Conservation (phyloP, 2,797 vertebrate species). For the Pseudotriccus pelzelni region DNA sequence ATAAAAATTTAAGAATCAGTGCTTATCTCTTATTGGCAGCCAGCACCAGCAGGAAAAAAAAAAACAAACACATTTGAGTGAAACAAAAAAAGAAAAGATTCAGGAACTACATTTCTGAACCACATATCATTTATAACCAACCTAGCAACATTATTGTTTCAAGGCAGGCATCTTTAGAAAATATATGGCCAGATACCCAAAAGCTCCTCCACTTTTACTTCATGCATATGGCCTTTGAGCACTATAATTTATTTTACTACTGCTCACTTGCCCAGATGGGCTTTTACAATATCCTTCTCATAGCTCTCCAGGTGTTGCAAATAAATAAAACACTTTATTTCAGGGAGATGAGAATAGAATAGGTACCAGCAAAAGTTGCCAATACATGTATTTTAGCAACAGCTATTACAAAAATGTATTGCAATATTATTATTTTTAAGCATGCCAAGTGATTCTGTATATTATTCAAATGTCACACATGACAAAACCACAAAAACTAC, state of each 20-base stretch:
- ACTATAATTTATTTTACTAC: conserved; percentile 43
- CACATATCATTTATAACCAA: background rate
- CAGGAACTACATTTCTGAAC: background rate
- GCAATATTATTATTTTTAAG: background rate
- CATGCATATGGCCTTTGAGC: conserved; percentile 12
- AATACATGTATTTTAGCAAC: background rate
- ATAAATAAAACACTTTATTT: conserved; percentile 65
- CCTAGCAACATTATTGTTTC: conserved; percentile 40
- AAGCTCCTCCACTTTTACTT: conserved; percentile 40
- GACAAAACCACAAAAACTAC: background rate
- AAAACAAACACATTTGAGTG: background rate
- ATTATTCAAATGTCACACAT: background rate
- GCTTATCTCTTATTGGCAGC: background rate
- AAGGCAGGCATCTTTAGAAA: conserved; percentile 34
- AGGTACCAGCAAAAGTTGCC: background rate
- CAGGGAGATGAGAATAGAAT: background rate
- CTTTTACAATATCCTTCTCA: conserved; percentile 52
- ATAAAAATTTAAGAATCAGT: background rate
- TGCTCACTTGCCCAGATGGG: conserved; percentile 49
- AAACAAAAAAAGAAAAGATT: background rate
- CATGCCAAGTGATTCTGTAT: background rate
- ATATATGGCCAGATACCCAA: conserved; percentile 25
- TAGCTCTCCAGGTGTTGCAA: conserved; percentile 47
- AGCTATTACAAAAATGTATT: background rate
- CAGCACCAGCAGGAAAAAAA: background rate